Conservation (phyloP, 2,113 vertebrate genomes). For the Microcebus murinus region DNA sequence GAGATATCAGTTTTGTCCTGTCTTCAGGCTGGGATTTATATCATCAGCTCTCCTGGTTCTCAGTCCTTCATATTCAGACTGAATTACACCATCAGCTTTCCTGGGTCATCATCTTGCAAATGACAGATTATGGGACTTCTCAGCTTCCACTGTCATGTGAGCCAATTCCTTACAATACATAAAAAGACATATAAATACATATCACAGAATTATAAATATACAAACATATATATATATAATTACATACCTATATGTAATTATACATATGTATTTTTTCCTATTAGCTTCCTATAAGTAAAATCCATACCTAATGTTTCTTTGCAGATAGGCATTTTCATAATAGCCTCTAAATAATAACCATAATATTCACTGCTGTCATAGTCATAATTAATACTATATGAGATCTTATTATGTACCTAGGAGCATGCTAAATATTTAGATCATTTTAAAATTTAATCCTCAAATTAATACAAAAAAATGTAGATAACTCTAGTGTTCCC, state of each 20-base stretch:
- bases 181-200: background rate
- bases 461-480: background rate
- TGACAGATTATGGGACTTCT: background rate
- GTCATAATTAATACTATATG: background rate
- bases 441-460: conserved; percentile 4
- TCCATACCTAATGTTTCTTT: background rate
- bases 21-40: background rate
- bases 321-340: background rate
- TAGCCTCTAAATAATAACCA: background rate
- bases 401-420: background rate
- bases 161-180: background rate
- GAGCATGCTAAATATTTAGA: background rate
- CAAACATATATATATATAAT: background rate
- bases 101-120: background rate
- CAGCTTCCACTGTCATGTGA: background rate
- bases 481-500: background rate
- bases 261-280: background rate
- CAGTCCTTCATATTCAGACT: background rate
- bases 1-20: background rate
- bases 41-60: too few relatives aligned
- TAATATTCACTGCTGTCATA: background rate
- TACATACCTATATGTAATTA: background rate
- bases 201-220: background rate
- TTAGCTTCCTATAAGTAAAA: background rate
- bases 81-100: background rate